Evolutionary conservation across 2,797 vertebrate species (phyloP), one percentile per base, ranked within the genome.

Genomic region (Eleutherodactylus coqui): DNA sequence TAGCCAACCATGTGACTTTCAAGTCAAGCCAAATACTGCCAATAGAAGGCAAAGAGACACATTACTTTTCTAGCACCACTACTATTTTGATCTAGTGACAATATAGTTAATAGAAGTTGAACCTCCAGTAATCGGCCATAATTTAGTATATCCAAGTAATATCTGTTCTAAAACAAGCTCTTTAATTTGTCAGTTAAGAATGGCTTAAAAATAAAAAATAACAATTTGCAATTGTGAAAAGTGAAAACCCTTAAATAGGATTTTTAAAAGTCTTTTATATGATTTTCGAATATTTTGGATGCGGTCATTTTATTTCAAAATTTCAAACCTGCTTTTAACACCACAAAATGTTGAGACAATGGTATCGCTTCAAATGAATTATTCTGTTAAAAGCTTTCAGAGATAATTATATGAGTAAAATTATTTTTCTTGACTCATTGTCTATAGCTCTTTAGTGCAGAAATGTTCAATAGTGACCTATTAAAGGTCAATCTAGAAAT

Each of bases 401-500:
- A 29, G 24, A 82, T 81, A 82, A 82, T 82, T 53, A 16, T 16
- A 41, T 16, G 27, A 51, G 36, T 51, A 49, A 76, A 76, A 84
- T 84, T 41, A 64, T 64, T 47, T 84, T 76, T 76, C 82, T 75
- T 75, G 38, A 83, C 27, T 62, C 17, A 34, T 32, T 75, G n/a
- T 75, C 69, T 75, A 60, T 58, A 34, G 70, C 45, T 67, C 29
- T 45, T 47, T 1, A 69, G 29, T 38, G 6, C 55, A 36, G 49
- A 75, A 29, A 75, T 60, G n/a, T 55, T 43, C 24, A 70, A 51
- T 38, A 69, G 53, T 79, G 47, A 36, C 64, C 14, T 11, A 51
- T n/a, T 36, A 58, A 85, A 72, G 84, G 75, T 79, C 83, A 85
- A 21, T 53, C 21, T 88, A 76, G 73, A 84, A 88, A 87, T 83